Conservation (phyloP, 2,797 vertebrate genomes). For the Adelosebastes latens region DNA sequence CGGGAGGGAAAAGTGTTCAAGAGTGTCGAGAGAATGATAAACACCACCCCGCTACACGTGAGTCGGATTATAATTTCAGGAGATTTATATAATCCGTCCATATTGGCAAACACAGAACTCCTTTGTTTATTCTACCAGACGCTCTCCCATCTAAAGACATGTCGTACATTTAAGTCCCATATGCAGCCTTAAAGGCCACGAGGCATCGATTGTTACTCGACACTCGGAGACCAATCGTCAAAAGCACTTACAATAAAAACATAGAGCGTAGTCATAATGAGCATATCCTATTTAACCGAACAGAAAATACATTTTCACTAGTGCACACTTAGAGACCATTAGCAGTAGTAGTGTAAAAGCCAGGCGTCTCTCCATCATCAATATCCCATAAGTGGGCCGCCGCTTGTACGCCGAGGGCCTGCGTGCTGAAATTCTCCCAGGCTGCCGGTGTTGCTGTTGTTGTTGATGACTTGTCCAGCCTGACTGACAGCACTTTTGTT, state of each 20-base stretch:
- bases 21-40: constrained; percentile 28
- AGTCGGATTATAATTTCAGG: constrained; percentile 57
- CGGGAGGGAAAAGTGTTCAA: constrained; percentile 8
- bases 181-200: constrained; percentile 34
- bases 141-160: constrained; percentile 30
- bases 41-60: constrained; percentile 11
- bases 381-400: constrained; percentile 78
- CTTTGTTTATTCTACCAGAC: constrained; percentile 39
- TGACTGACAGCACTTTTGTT: constrained; percentile 86
- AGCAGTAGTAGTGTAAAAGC: constrained; percentile 56
- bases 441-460: constrained; percentile 46
- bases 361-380: constrained; percentile 68
- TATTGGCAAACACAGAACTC: constrained; percentile 28
- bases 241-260: constrained; percentile 71
- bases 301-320: constrained; percentile 65
- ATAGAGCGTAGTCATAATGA: constrained; percentile 49
- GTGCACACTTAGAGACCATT: constrained; percentile 79
- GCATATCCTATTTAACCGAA: constrained; percentile 65
- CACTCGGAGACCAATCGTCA: constrained; percentile 59
- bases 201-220: constrained; percentile 73
- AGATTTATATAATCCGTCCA: constrained; percentile 64
- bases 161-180: constrained; percentile 34
- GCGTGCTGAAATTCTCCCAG: constrained; percentile 62
- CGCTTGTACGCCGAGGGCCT: constrained; percentile 18
- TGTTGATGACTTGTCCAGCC: constrained; percentile 66